phyloP scores from a whole-genome alignment of 2,888 invertebrate species.

The Chrysotoxum bicinctum region DNA sequence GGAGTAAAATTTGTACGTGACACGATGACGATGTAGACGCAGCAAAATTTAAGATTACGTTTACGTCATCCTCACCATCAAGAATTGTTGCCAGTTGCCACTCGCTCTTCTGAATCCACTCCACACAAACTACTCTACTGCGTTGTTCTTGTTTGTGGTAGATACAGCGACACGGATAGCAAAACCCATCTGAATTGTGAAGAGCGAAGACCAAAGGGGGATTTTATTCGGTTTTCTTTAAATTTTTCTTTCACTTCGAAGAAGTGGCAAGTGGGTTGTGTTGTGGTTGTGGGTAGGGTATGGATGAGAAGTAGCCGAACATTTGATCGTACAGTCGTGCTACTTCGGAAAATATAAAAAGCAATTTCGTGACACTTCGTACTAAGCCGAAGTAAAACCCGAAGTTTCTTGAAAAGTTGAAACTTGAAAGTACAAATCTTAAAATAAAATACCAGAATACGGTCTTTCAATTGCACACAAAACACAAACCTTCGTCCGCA shows the following conservation, averaged over 20 bases:
- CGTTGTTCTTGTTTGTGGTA: constrained; percentile 35
- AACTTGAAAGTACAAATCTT: neutral
- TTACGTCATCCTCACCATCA: constrained; percentile 43
- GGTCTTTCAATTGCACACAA: neutral
- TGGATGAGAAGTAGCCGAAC: constrained; percentile 13
- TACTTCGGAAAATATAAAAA: neutral
- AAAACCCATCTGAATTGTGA: neutral
- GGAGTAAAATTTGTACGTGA: constrained; percentile 54
- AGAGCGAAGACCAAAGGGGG: constrained; percentile 17
- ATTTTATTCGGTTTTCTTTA: neutral
- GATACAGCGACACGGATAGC: neutral
- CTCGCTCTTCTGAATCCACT: constrained; percentile 34
- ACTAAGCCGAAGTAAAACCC: neutral
- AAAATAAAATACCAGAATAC: neutral
- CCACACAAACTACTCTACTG: constrained; percentile 43
- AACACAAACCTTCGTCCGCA: neutral
- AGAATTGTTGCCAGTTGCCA: constrained; percentile 47
- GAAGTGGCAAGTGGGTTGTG: neutral
- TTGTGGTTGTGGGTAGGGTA: neutral
- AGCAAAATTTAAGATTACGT: constrained; percentile 64
- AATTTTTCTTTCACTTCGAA: neutral
- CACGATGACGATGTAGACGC: constrained; percentile 58
- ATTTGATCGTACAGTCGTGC: neutral
- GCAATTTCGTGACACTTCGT: neutral
- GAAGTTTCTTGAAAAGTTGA: neutral